Evolutionary conservation across 2,888 invertebrate genomes (phyloP).

Genomic region (Heliconius ismenius): DNA sequence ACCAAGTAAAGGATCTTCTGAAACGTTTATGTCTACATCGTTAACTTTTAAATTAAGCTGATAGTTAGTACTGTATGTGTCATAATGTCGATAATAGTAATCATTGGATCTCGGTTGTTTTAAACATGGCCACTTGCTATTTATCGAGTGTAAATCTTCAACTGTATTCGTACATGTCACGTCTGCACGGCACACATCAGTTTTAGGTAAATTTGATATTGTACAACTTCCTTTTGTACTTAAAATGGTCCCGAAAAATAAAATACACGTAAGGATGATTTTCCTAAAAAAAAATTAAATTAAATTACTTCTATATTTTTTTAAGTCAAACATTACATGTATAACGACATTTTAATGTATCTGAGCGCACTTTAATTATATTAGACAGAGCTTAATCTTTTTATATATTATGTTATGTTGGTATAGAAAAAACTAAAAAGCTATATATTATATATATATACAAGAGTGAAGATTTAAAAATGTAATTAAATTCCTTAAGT

Average conservation of each 20-base stretch:
- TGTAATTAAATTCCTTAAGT: background rate
- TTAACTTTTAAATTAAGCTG: slow-evolving; percentile 23
- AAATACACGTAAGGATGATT: slow-evolving; percentile 2
- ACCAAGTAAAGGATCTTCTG: slow-evolving; percentile 21
- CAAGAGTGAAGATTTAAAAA: background rate
- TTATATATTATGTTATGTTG: background rate
- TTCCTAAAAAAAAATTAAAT: slow-evolving; percentile 18
- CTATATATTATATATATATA: too few species aligned
- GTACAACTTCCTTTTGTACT: slow-evolving; percentile 10
- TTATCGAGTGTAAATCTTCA: background rate
- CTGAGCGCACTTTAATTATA: background rate
- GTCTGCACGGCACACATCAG: slow-evolving; percentile 16
- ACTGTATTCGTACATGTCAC: slow-evolving; percentile 13
- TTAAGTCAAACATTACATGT: too few species aligned
- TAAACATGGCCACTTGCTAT: slow-evolving; percentile 27
- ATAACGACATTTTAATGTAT: background rate
- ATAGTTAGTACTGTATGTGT: slow-evolving; percentile 7
- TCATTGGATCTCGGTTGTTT: background rate
- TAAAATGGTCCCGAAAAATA: background rate
- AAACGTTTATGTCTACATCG: slow-evolving; percentile 22
- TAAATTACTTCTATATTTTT: background rate
- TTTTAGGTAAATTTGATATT: background rate
- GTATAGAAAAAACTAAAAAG: too few species aligned
- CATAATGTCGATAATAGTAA: slow-evolving; percentile 3
- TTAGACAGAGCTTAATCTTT: background rate